phyloP scores from a whole-genome alignment of 2,888 invertebrate species.

The Xestia c-nigrum region DNA sequence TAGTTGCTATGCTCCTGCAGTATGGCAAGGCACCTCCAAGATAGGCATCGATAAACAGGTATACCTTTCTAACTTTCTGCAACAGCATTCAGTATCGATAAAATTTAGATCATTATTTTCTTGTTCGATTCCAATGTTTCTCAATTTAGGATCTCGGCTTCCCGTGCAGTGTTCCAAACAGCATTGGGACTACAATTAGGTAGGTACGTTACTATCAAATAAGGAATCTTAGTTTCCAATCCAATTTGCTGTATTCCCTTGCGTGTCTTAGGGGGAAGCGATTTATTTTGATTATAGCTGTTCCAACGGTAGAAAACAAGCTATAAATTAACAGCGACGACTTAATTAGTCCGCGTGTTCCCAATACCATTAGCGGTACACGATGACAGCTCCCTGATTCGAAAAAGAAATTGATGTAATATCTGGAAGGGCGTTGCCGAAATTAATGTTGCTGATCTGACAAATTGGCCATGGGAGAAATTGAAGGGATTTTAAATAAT shows the following conservation, averaged over 20 bases:
- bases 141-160: constrained; percentile 57
- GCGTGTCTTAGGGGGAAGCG: constrained; percentile 85
- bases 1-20: constrained; percentile 64
- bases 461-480: constrained; percentile 69
- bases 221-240: constrained; percentile 81
- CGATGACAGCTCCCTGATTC: constrained; percentile 84
- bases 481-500: constrained; percentile 66
- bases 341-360: constrained; percentile 87
- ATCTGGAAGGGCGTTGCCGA: constrained; percentile 78
- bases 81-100: constrained; percentile 58
- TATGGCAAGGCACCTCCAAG: constrained; percentile 64
- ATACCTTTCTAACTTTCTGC: constrained; percentile 65
- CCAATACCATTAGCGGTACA: constrained; percentile 87
- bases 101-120: constrained; percentile 66
- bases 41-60: constrained; percentile 74
- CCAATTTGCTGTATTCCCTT: constrained; percentile 86
- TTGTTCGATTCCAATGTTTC: constrained; percentile 57
- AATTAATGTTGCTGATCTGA: constrained; percentile 75
- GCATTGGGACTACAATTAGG: constrained; percentile 62
- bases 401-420: constrained; percentile 83
- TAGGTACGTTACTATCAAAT: constrained; percentile 73
- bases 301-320: constrained; percentile 84
- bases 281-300: constrained; percentile 89
- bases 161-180: constrained; percentile 46
- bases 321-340: constrained; percentile 87